Base-by-base conservation (phyloP, 2,797 vertebrate genomes). In the Phrynocephalus vlangalii region DNA sequence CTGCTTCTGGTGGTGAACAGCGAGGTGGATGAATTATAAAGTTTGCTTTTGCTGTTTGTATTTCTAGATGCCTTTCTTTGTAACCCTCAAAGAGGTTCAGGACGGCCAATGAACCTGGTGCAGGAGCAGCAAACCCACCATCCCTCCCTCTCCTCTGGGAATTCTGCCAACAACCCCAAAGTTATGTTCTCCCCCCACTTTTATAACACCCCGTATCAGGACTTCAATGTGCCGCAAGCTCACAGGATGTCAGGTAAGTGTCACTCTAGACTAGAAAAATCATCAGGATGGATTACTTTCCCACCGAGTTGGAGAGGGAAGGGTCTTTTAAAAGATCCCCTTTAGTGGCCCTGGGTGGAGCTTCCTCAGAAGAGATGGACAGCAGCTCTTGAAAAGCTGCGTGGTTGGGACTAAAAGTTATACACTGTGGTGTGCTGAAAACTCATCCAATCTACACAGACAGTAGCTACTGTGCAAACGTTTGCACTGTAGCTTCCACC, bases 221-320 rank as follows among this genome's bases (percentile, higher is more conserved):
- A 97, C 77, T 98, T 96, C 87, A 92, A 93, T 91, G 94, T 95
- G 92, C 94, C 96, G 60, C 94, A 96, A 38, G 94, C 96, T 87
- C 96, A 96, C 93, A 98, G 97, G 96, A 93, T 93, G 7, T 96
- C 97, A 95, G 98, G 98, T 99, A 93, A 90, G 94, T 50, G 9
- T 84, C 9, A 26, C 24, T 13, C 24, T 44, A 38, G 33, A 79
- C 22, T 5, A 30, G 2, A 6, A 82, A 91, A 84, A 16, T 18
- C 7, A 16, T n/a, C 79, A 68, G 16, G 83, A 66, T 6, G 28
- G 82, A 78, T 85, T 38, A 30, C 26, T 52, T 88, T 88, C 26
- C 52, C 86, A 2, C 48, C 83, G 0, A 30, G n/a, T 4, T 5
- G 26, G 60, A 84, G 8, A n/a, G 20, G 16, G 20, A 24, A 44